A percentile compares a stretch with the other conserved stretches of the same genome.
phyloP scores from a whole-genome alignment of 1,140 invertebrate species.

The Scaptomyza pallida region DNA sequence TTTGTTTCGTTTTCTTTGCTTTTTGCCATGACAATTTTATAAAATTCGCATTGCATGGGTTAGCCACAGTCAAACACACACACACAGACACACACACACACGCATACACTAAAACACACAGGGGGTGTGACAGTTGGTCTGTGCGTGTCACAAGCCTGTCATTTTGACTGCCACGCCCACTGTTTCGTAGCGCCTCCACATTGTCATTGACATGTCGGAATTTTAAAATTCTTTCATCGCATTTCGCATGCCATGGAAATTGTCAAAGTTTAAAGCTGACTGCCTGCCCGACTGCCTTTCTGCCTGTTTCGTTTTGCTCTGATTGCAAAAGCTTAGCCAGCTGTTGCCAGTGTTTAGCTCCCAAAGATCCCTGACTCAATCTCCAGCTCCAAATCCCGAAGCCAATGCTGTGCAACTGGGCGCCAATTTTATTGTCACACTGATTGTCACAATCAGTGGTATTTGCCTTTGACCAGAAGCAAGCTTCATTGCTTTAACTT shows the following conservation, averaged over 20 bases:
- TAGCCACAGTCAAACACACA: conserved; percentile 43
- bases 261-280: conserved; percentile 74
- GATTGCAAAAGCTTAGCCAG: conserved; percentile 42
- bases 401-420: conserved; percentile 34
- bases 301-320: conserved; percentile 26
- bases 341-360: conserved; percentile 65
- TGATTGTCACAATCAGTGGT: conserved; percentile 81
- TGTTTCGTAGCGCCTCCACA: conserved; percentile 17
- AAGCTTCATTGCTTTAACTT: conserved; percentile 65
- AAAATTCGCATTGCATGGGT: conserved; percentile 73
- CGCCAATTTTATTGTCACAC: conserved; percentile 75
- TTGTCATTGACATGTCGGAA: conserved; percentile 64
- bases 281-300: conserved; percentile 15
- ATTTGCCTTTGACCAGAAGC: conserved; percentile 73
- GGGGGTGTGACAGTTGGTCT: conserved; percentile 79
- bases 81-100: conserved; percentile 29
- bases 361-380: conserved; percentile 29
- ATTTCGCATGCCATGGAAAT: conserved; percentile 70
- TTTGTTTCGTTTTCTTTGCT: conserved; percentile 28
- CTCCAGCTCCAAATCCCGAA: conserved; percentile 10
- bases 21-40: conserved; percentile 62
- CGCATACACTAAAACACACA: not conserved
- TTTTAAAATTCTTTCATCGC: conserved; percentile 77
- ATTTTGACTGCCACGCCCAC: conserved; percentile 64
- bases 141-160: conserved; percentile 78